These are phyloP conservation scores for Leptobrachium ailaonicum DNA, from an alignment of 2,113 vertebrate genomes.

Conservation along the genomic window DNA sequence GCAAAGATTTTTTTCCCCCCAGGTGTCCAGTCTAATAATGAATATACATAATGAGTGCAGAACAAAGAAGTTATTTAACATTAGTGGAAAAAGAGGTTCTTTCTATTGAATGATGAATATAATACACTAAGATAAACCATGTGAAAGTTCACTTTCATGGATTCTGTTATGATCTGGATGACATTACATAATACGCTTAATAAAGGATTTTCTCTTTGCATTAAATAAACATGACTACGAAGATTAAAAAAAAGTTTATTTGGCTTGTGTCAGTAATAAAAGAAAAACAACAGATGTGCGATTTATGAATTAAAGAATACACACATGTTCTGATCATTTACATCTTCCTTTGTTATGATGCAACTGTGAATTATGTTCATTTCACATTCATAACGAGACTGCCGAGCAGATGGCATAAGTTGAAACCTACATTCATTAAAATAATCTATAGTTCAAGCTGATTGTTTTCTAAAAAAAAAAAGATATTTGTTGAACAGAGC, in stretches of 20 bases:
- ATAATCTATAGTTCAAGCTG: constrained; percentile 27
- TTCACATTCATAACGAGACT: constrained; percentile 43
- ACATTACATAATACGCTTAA: not conserved
- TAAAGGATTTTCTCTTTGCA: not conserved
- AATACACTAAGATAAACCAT: too few species aligned
- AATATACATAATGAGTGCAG: too few species aligned
- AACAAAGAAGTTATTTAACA: too few species aligned
- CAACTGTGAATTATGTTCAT: constrained; percentile 44
- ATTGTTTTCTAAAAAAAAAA: constrained; percentile 44
- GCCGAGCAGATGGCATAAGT: constrained; percentile 38
- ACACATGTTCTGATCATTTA: constrained; percentile 45
- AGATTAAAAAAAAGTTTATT: constrained; percentile 29
- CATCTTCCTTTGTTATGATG: constrained; percentile 41
- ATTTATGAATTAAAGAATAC: constrained; percentile 49
- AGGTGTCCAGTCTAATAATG: too few species aligned
- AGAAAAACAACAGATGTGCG: constrained; percentile 45
- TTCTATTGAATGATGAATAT: too few species aligned
- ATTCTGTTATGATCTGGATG: not conserved
- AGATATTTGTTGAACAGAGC: constrained; percentile 12
- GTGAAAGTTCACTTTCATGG: too few species aligned
- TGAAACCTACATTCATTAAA: constrained; percentile 36
- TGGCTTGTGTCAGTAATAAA: constrained; percentile 39
- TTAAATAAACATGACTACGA: constrained; percentile 28
- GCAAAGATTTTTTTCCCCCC: too few species aligned
- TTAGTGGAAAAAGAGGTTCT: too few species aligned